These are phyloP conservation scores for Thamnophis elegans DNA, from an alignment of 2,797 vertebrate genomes.

Conservation along the genomic window DNA sequence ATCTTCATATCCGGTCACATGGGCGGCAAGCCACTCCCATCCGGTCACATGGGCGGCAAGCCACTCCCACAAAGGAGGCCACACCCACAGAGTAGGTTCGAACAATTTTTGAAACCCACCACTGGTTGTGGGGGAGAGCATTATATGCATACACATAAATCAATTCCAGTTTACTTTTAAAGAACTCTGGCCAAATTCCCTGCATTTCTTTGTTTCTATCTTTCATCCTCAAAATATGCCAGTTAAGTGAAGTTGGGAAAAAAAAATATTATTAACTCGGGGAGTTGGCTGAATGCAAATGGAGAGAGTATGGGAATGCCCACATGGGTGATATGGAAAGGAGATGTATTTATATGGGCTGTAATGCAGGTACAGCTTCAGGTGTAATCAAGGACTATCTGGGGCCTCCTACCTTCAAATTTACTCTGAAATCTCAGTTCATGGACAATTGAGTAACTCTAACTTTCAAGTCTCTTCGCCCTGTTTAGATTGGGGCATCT, in stretches of 20 bases:
- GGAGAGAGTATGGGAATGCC: not conserved
- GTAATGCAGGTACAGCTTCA: not conserved
- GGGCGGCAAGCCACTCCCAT: too few relatives aligned
- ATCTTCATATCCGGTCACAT: too few relatives aligned
- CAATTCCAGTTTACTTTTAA: not conserved
- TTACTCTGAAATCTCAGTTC: not conserved
- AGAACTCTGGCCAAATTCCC: not conserved
- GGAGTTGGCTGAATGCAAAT: not conserved
- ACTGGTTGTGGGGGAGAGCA: fast-evolving
- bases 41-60: too few relatives aligned
- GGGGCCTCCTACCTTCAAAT: not conserved
- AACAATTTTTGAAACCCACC: too few relatives aligned
- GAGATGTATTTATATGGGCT: not conserved
- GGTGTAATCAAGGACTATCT: not conserved
- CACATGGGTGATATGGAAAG: not conserved
- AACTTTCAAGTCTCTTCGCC: not conserved
- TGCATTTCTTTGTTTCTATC: not conserved
- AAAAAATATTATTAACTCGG: not conserved
- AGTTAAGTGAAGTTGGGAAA: not conserved
- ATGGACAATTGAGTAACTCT: not conserved
- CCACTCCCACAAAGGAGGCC: too few relatives aligned
- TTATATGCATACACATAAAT: not conserved
- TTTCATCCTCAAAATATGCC: not conserved
- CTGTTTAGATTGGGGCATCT: not conserved
- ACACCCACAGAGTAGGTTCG: too few relatives aligned